A percentile compares a stretch with the other conserved stretches of the same genome.
Evolutionary conservation across 35 echinoderm and acorn worm genomes (phyloP).

Genomic region (Heliocidaris tuberculata): DNA sequence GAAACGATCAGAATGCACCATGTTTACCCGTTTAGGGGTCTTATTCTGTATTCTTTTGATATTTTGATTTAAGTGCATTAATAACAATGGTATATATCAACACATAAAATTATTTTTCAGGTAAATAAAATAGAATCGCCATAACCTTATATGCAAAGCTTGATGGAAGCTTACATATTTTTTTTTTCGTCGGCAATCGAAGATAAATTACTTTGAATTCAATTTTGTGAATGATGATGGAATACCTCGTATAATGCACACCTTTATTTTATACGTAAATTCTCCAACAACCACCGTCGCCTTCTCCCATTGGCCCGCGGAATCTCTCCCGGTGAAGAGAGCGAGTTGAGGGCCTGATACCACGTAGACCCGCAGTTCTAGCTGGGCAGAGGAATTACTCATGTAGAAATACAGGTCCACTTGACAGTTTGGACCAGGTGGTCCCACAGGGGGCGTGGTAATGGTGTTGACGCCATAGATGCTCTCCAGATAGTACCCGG

Average conservation of each 20-base stretch:
- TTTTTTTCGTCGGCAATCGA: too few species aligned
- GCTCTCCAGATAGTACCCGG: constrained; percentile 7
- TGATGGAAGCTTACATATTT: too few species aligned
- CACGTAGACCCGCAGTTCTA: not conserved
- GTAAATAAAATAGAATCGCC: too few species aligned
- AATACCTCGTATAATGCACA: not conserved
- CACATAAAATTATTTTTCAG: too few species aligned
- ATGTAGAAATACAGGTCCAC: not conserved
- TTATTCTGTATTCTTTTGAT: too few species aligned
- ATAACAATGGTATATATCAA: too few species aligned
- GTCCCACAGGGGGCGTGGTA: not conserved
- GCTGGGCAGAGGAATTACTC: not conserved
- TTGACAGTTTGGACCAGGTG: not conserved
- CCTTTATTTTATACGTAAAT: not conserved
- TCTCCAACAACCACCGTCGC: not conserved
- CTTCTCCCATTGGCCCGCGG: not conserved
- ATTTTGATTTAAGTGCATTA: too few species aligned
- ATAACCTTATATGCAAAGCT: too few species aligned
- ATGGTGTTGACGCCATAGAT: constrained; percentile 1
- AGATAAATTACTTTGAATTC: too few species aligned
- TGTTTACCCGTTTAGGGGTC: too few species aligned
- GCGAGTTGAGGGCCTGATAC: not conserved
- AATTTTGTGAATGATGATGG: too few species aligned
- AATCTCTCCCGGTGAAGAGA: not conserved
- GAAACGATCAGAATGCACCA: too few species aligned